Evolutionary conservation across 1,140 invertebrate species (phyloP).

Genomic region (Plutomurus gul): DNA sequence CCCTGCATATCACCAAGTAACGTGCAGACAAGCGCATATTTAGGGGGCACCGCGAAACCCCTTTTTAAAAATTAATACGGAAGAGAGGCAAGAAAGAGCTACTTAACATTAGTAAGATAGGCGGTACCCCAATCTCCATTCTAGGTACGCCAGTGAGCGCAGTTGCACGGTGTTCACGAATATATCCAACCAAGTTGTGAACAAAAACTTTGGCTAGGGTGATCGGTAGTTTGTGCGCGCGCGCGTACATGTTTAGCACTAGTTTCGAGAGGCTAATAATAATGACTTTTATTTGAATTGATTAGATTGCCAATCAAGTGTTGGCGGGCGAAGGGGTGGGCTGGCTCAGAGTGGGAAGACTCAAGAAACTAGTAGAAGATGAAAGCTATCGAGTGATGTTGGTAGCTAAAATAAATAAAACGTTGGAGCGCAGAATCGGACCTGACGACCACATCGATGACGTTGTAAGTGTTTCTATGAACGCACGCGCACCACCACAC

Average conservation of each 20-base stretch:
- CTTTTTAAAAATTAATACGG: no score
- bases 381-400: constrained; percentile 97
- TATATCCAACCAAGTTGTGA: no score
- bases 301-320: constrained; percentile 84
- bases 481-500: background rate
- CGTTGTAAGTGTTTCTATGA: constrained; percentile 72
- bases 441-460: constrained; percentile 97
- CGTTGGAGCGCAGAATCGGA: constrained; percentile 88
- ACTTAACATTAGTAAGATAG: no score
- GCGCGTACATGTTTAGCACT: no score
- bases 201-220: no score
- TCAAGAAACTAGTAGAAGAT: constrained; percentile 98
- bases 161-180: no score
- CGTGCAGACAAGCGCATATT: background rate
- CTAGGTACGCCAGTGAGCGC: no score
- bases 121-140: no score
- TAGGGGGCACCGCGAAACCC: no score
- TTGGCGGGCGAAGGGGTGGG: constrained; percentile 94
- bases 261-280: background rate
- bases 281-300: background rate
- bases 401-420: constrained; percentile 91
- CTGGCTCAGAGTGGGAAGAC: constrained; percentile 91
- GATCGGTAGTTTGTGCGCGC: no score
- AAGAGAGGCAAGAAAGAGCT: no score
- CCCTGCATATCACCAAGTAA: no score